phyloP scores from a whole-genome alignment of 2,113 vertebrate genomes.

The Platanista minor region DNA sequence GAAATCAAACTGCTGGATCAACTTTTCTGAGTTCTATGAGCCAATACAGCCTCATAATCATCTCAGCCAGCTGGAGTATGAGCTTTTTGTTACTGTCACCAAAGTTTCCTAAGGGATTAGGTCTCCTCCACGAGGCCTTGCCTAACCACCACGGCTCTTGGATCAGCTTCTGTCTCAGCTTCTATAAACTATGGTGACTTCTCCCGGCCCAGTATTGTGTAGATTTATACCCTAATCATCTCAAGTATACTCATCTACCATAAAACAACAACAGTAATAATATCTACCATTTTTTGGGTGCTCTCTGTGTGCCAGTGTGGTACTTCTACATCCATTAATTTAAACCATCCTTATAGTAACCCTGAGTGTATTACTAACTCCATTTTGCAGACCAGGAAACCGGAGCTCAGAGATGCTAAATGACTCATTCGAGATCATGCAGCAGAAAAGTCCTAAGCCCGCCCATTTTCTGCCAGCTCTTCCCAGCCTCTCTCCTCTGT shows the following conservation, averaged over 20 bases:
- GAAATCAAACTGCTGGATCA: neutral
- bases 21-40: neutral
- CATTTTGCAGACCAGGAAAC: neutral
- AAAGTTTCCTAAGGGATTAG: neutral
- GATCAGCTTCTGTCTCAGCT: neutral
- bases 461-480: neutral
- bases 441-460: neutral
- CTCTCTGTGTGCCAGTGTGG: too few relatives aligned
- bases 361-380: neutral
- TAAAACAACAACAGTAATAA: neutral
- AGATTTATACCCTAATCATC: too few relatives aligned
- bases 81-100: neutral
- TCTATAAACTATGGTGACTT: neutral
- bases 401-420: neutral
- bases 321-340: neutral
- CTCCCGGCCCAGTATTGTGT: fast-evolving
- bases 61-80: neutral
- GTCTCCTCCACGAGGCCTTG: neutral
- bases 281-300: neutral
- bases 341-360: neutral
- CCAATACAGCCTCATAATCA: fast-evolving
- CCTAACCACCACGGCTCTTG: neutral
- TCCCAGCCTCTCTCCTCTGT: neutral
- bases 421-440: neutral
- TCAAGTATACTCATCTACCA: neutral